These are phyloP conservation scores for Therioaphis trifolii DNA, from an alignment of 2,888 invertebrate genomes.

Conservation along the genomic window DNA sequence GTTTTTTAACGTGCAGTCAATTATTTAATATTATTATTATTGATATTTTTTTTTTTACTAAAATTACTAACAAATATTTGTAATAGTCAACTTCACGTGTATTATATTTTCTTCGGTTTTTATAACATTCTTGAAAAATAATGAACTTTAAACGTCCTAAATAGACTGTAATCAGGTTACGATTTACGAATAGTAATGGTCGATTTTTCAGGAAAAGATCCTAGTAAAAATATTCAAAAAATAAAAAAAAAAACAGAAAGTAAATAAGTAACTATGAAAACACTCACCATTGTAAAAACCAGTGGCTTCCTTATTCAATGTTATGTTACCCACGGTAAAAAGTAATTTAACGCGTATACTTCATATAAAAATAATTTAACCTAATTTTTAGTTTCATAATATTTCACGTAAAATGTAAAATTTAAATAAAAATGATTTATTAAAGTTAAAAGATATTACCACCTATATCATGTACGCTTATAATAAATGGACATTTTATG, in stretches of 20 bases:
- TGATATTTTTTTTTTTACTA: no score
- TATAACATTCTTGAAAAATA: no score
- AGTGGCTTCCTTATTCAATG: background rate
- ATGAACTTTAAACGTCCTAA: no score
- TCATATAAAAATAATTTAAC: background rate
- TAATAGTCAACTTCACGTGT: no score
- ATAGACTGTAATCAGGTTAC: no score
- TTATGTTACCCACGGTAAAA: background rate
- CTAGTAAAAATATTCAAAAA: background rate
- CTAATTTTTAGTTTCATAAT: background rate
- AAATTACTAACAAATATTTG: no score
- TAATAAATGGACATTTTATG: conserved; percentile 43
- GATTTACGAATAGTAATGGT: no score
- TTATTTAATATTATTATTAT: no score
- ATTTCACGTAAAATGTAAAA: background rate
- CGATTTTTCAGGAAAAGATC: no score
- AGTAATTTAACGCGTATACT: conserved; percentile 7
- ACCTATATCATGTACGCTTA: conserved; percentile 4
- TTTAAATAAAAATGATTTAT: conserved; percentile 46
- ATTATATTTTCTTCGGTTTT: no score
- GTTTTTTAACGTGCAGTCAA: no score
- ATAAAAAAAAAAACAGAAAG: background rate
- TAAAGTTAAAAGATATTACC: conserved; percentile 29
- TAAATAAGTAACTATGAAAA: background rate
- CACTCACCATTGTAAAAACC: background rate